Conservation (phyloP, 2,888 invertebrate genomes). For the Dinocampus coccinellae region DNA sequence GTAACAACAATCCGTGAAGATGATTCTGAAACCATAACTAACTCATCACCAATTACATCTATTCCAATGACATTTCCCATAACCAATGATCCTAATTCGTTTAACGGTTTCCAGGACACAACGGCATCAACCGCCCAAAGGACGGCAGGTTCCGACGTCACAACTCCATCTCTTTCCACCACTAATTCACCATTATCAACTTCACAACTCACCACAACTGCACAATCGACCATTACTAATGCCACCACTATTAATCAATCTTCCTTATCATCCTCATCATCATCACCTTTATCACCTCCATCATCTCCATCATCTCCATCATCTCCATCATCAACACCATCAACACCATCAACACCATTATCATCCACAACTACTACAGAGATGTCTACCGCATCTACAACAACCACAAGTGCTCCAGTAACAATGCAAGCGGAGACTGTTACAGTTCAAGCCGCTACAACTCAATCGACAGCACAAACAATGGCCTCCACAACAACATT, state of each 20-base stretch:
- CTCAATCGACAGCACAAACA: conserved; percentile 63
- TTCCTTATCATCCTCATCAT: conserved; percentile 17
- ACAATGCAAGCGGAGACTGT: conserved; percentile 38
- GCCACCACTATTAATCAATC: conserved; percentile 31
- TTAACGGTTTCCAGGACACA: conserved; percentile 67
- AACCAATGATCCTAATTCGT: conserved; percentile 60
- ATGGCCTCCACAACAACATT: conserved; percentile 62
- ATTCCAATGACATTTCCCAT: conserved; percentile 50
- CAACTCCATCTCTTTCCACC: conserved; percentile 41
- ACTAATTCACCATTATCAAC: conserved; percentile 26
- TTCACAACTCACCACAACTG: conserved; percentile 24
- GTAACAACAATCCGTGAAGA: conserved; percentile 36
- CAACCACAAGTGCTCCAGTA: conserved; percentile 43
- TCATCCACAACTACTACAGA: not conserved
- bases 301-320: conserved; percentile 8
- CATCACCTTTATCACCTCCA: conserved; percentile 21
- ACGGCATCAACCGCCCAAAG: conserved; percentile 67
- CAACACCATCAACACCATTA: conserved; percentile 16
- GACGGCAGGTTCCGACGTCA: conserved; percentile 63
- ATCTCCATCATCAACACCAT: conserved; percentile 10
- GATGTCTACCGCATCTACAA: not conserved
- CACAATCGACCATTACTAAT: conserved; percentile 34
- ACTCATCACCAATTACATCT: conserved; percentile 42
- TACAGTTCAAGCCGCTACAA: conserved; percentile 41
- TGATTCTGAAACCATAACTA: conserved; percentile 43